Base-by-base conservation (phyloP, 2,797 vertebrate genomes). In the Phataginus tricuspis region DNA sequence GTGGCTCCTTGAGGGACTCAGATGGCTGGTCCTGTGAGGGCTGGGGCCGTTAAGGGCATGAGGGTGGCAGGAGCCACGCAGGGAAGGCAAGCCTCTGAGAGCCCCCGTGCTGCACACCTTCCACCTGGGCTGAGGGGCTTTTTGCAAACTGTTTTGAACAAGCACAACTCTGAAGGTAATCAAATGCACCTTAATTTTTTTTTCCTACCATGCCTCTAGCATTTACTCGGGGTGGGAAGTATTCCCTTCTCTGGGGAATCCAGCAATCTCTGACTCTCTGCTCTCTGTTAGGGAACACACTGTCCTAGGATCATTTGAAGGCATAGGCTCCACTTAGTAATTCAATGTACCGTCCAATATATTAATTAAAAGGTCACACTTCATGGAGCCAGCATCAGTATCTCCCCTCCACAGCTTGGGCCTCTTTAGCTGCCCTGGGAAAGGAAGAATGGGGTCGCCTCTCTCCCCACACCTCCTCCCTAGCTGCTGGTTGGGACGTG, bases 71-170 rank as follows among this genome's bases (percentile, higher is more conserved):
- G 13, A 25, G 63, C 61, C 61, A 49, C 4, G 0, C 29, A 57
- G 64, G 57, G 37, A 27, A 37, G 7, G 34, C n/a, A 19, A 71
- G 27, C 21, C 31, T 57, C 61, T 9, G 61, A 34, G 25, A 25
- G 21, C 29, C 34, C n/a, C 8, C 0, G 1, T 7, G 45, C 34
- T 2, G 7, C 14, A 13, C 18, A 13, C 13, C 29, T 77, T n/a
- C 63, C 31, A 12, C 18, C 55, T 29, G 59, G 18, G 31, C 68
- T 55, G 91, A 27, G 18, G 10, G 37, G 45, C 53, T 85, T 80
- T 59, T 34, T 18, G 42, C 29, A 3, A 15, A 55, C 25, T 2
- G 45, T 68, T 93, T n/a, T 89, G 64, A 55, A 25, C 7, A 74
- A 80, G 74, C 31, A 23, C 53, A 66, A 11, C 12, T 68, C 78